A percentile compares a stretch with the other conserved stretches of the same genome.
Conservation (phyloP, 2,888 invertebrate species). For the Protula sp. region DNA sequence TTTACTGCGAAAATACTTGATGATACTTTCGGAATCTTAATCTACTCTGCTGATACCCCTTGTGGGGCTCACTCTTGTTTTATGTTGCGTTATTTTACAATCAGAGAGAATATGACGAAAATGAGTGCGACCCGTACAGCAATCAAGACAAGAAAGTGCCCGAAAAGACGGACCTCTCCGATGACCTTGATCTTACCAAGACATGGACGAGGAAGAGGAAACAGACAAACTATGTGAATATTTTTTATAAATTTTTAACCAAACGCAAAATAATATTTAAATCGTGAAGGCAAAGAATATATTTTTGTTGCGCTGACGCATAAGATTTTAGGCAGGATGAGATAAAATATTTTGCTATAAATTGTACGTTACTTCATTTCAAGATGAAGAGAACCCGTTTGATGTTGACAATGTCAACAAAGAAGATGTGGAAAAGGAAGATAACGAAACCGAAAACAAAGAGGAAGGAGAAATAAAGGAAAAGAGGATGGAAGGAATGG, state of each 20-base stretch:
- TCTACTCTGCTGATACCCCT: too few species aligned
- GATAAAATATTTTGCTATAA: neutral
- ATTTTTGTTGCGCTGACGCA: neutral
- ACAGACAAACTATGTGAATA: too few species aligned
- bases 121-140: constrained; percentile 42
- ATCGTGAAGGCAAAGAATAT: constrained; percentile 2
- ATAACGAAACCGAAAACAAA: constrained; percentile 5
- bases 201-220: constrained; percentile 29
- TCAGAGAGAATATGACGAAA: constrained; percentile 44
- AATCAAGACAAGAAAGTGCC: constrained; percentile 60
- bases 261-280: too few species aligned
- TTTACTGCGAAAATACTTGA: too few species aligned
- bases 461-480: constrained; percentile 28
- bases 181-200: constrained; percentile 72
- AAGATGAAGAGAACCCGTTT: constrained; percentile 14
- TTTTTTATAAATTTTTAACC: too few species aligned
- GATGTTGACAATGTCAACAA: constrained; percentile 19
- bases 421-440: constrained; percentile 25
- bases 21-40: too few species aligned
- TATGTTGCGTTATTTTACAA: too few species aligned
- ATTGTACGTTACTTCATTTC: too few species aligned
- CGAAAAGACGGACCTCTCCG: constrained; percentile 81
- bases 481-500: neutral
- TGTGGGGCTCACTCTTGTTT: too few species aligned
- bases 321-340: neutral